A percentile compares a stretch with the other conserved stretches of the same genome.
phyloP scores from a whole-genome alignment of 2,797 vertebrate species.

The Carduelis carduelis region DNA sequence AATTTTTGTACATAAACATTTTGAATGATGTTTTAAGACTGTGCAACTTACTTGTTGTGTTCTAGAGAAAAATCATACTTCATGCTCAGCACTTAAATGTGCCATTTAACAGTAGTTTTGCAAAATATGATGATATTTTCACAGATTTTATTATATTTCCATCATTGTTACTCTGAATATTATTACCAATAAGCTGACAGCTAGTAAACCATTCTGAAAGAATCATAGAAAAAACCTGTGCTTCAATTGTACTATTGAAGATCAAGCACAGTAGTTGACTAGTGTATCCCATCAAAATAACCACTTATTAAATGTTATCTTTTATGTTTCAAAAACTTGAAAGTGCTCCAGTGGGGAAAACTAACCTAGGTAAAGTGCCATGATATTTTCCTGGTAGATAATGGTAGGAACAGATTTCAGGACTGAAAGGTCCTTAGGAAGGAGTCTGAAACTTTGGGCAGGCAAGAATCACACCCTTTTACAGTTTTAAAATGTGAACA shows the following conservation, averaged over 20 bases:
- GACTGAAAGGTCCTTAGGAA: background rate
- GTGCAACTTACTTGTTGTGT: background rate
- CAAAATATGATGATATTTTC: background rate
- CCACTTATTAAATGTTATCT: background rate
- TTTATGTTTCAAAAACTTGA: background rate
- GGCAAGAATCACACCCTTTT: background rate
- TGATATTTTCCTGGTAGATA: background rate
- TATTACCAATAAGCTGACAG: background rate
- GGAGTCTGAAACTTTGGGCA: background rate
- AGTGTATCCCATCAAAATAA: background rate
- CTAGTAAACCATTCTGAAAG: background rate
- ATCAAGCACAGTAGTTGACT: background rate
- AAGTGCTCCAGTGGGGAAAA: background rate
- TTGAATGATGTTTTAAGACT: background rate
- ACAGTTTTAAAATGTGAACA: conserved; percentile 1
- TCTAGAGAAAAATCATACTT: background rate
- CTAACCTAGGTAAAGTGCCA: background rate
- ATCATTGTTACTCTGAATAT: background rate
- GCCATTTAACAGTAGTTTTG: background rate
- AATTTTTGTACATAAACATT: background rate
- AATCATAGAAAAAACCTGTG: accelerated
- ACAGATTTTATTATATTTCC: background rate
- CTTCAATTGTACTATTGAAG: background rate
- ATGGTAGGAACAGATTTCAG: background rate
- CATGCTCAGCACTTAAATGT: background rate